Evolutionary conservation across 2,113 vertebrate species (phyloP).

Genomic region (Willisornis vidua): DNA sequence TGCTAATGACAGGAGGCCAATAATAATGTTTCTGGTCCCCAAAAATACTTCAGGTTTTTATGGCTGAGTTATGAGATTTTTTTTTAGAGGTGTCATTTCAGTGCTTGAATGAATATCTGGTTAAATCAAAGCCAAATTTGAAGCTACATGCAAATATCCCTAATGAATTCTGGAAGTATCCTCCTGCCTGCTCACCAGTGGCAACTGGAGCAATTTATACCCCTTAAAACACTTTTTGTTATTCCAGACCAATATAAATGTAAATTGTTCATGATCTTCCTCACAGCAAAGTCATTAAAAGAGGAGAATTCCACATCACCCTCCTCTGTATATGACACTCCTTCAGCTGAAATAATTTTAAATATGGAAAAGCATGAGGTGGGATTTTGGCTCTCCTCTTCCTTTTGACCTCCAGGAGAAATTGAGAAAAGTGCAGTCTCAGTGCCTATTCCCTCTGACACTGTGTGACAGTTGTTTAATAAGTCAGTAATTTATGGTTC

Average conservation of each 20-base stretch:
- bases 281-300: not conserved
- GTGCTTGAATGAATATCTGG: not conserved
- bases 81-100: not conserved
- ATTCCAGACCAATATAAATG: not conserved
- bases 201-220: not conserved
- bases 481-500: not conserved
- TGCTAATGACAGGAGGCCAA: not conserved
- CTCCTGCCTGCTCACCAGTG: not conserved
- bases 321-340: not conserved
- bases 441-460: not conserved
- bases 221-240: not conserved
- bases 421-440: not conserved
- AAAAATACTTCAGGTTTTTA: not conserved
- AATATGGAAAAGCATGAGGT: not conserved
- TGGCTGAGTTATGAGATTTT: not conserved
- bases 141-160: not conserved
- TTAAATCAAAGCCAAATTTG: not conserved
- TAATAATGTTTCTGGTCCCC: not conserved
- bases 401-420: not conserved
- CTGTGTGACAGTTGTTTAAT: not conserved
- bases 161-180: not conserved
- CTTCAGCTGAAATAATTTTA: not conserved
- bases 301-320: not conserved
- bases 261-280: not conserved
- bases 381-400: not conserved